Percentiles rank a stretch among this genome's conserved stretches.
Evolutionary conservation across 1,140 invertebrate species (phyloP).

Genomic region (Sogatella furcifera): DNA sequence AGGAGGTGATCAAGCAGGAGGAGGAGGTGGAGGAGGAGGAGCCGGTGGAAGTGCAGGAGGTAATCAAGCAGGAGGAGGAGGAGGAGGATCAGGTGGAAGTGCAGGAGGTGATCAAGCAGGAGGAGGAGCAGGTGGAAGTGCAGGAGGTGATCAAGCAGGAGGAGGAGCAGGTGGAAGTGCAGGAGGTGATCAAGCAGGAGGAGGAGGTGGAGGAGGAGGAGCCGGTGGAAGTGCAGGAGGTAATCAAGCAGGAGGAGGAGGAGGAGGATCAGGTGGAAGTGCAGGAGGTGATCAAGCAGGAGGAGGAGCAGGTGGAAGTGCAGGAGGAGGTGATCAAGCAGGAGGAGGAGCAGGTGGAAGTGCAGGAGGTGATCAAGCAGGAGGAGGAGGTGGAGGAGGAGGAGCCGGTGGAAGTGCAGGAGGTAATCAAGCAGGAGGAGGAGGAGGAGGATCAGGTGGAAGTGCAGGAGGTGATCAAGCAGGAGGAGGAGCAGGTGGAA

Average conservation of each 20-base stretch:
- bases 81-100: too few relatives aligned
- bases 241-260: neutral
- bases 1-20: too few relatives aligned
- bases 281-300: neutral
- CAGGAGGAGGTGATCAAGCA: too few relatives aligned
- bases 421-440: too few relatives aligned
- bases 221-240: neutral
- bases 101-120: too few relatives aligned
- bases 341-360: neutral
- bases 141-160: neutral
- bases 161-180: neutral
- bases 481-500: too few relatives aligned
- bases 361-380: neutral
- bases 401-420: conserved; percentile 3
- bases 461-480: too few relatives aligned
- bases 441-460: too few relatives aligned
- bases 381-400: neutral
- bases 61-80: too few relatives aligned
- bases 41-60: too few relatives aligned
- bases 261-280: neutral
- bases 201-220: neutral
- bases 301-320: neutral
- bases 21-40: too few relatives aligned
- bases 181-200: neutral
- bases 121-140: neutral